Evolutionary conservation across 2,113 vertebrate species (phyloP).

Genomic region (Heloderma charlesbogerti): DNA sequence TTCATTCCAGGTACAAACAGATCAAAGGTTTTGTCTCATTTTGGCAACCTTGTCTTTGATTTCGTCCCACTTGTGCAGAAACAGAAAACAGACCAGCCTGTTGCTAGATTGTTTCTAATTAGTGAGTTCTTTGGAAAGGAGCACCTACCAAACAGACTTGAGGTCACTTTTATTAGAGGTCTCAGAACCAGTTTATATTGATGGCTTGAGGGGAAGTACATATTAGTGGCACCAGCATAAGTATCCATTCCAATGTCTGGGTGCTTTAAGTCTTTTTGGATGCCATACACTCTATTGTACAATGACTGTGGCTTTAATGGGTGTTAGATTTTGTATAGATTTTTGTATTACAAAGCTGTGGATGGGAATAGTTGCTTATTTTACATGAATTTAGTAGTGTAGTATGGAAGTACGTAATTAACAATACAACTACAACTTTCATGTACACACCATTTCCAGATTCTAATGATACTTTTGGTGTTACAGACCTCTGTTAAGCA

Average conservation of each 20-base stretch:
- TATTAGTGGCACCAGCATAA: conserved; percentile 11
- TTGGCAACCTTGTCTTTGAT: conserved; percentile 8
- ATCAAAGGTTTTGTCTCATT: conserved; percentile 15
- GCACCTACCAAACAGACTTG: not conserved
- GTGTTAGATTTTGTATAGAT: not conserved
- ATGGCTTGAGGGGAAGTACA: not conserved
- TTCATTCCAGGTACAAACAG: conserved; percentile 41
- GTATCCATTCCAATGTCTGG: not conserved
- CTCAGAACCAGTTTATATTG: not conserved
- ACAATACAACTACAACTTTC: not conserved
- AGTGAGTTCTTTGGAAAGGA: not conserved
- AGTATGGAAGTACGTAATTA: not conserved
- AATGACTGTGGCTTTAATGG: not conserved
- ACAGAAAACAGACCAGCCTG: not conserved
- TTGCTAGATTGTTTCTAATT: not conserved
- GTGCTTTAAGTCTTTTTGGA: not conserved
- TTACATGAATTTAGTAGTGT: not conserved
- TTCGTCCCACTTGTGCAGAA: not conserved
- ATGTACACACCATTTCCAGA: not conserved
- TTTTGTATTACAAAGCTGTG: not conserved
- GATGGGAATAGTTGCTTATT: not conserved
- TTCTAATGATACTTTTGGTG: not conserved
- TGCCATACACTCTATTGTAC: not conserved
- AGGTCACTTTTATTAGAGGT: not conserved
- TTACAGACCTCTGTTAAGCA: not conserved